phyloP scores from a whole-genome alignment of 1,140 invertebrate species.

The Papilio helenus region DNA sequence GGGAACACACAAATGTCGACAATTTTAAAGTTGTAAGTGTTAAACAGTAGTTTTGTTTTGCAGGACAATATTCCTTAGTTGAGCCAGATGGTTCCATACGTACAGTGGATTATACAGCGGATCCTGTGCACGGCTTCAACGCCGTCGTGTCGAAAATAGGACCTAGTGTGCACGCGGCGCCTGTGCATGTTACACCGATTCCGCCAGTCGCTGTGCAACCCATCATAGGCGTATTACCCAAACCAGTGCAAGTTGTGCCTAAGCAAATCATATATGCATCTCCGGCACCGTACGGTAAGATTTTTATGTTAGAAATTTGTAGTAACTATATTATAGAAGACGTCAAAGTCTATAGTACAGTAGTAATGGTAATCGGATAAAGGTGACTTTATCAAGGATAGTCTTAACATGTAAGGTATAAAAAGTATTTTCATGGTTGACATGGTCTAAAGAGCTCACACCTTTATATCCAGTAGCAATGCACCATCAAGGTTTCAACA shows the following conservation, averaged over 20 bases:
- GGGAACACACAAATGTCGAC: neutral
- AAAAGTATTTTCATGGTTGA: neutral
- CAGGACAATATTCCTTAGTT: conserved; percentile 86
- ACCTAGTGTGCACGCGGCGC: conserved; percentile 78
- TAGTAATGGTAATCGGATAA: too few relatives aligned
- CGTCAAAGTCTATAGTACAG: too few relatives aligned
- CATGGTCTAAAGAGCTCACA: conserved; percentile 11
- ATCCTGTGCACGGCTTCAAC: conserved; percentile 84
- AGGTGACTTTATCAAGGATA: neutral
- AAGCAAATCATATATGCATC: conserved; percentile 58
- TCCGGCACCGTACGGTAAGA: conserved; percentile 78
- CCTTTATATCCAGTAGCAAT: neutral
- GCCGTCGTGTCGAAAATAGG: conserved; percentile 84
- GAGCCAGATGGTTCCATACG: conserved; percentile 88
- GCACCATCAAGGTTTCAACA: conserved; percentile 15
- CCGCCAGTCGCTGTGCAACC: conserved; percentile 49
- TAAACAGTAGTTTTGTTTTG: conserved; percentile 21
- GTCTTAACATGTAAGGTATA: neutral
- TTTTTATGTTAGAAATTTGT: neutral
- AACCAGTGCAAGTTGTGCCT: conserved; percentile 55
- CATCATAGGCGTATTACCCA: conserved; percentile 49
- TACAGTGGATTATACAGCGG: conserved; percentile 86
- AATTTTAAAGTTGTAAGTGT: neutral
- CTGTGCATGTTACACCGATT: conserved; percentile 53
- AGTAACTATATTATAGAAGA: too few relatives aligned